A percentile compares a stretch with the other conserved stretches of the same genome.
These are phyloP conservation scores for Phortica variegata DNA, from an alignment of 1,140 invertebrate genomes.

Conservation along the genomic window DNA sequence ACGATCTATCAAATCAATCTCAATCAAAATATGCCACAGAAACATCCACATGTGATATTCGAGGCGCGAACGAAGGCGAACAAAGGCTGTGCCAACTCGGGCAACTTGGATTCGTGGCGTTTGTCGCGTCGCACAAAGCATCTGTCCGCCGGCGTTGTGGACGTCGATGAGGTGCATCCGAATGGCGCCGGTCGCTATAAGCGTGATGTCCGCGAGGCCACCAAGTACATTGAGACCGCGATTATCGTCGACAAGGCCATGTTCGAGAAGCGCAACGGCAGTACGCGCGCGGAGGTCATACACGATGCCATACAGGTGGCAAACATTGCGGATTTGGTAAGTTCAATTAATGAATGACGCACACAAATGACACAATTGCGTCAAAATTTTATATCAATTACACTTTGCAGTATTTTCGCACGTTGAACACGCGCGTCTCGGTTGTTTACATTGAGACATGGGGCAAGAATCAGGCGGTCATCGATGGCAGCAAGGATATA, in stretches of 20 bases:
- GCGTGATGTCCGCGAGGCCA: slow-evolving; percentile 81
- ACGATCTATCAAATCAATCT: too few species aligned
- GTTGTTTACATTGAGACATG: slow-evolving; percentile 96
- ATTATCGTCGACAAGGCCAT: slow-evolving; percentile 90
- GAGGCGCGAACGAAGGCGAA: slow-evolving; percentile 83
- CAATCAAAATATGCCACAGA: too few species aligned
- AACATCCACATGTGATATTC: slow-evolving; percentile 95
- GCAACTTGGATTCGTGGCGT: slow-evolving; percentile 71
- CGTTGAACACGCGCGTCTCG: slow-evolving; percentile 87
- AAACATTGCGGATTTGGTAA: slow-evolving; percentile 94
- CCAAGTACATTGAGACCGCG: slow-evolving; percentile 90
- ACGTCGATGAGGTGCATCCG: slow-evolving; percentile 58
- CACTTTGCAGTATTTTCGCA: slow-evolving; percentile 79
- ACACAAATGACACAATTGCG: too few species aligned
- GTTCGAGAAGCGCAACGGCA: slow-evolving; percentile 90
- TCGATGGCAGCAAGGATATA: slow-evolving; percentile 82
- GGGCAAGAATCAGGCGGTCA: slow-evolving; percentile 81
- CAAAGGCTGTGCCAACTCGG: slow-evolving; percentile 83
- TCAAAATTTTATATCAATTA: background rate
- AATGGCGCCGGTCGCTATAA: slow-evolving; percentile 59
- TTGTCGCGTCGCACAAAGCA: slow-evolving; percentile 66
- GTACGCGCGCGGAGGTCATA: slow-evolving; percentile 83
- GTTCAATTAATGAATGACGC: slow-evolving; percentile 45
- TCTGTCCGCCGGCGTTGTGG: slow-evolving; percentile 43
- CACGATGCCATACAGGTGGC: slow-evolving; percentile 94